phyloP scores from a whole-genome alignment of 2,888 invertebrate species.

The Odontocolon sp. region DNA sequence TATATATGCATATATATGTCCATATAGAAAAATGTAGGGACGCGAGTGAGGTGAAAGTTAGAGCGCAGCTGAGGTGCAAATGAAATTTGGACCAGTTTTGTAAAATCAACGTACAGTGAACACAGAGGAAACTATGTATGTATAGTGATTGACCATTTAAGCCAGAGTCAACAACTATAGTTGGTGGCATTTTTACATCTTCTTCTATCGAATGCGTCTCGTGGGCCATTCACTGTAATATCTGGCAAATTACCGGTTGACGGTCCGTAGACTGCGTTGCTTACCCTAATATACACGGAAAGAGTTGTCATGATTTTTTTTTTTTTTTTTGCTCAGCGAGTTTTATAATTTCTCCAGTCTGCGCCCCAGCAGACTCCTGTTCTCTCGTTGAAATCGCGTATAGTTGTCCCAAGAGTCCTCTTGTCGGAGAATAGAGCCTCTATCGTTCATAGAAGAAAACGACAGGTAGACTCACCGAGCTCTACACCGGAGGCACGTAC shows the following conservation, averaged over 20 bases:
- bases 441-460: conserved; percentile 1
- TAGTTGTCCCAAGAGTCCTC: conserved; percentile 38
- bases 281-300: too few relatives aligned
- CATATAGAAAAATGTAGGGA: neutral
- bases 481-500: neutral
- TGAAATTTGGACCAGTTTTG: conserved; percentile 3
- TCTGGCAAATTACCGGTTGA: too few relatives aligned
- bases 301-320: too few relatives aligned
- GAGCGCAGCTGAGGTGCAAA: too few relatives aligned
- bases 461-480: neutral
- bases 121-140: neutral
- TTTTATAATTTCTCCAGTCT: conserved; percentile 30
- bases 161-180: too few relatives aligned
- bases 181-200: too few relatives aligned
- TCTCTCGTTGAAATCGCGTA: conserved; percentile 42
- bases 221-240: too few relatives aligned
- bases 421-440: neutral
- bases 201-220: too few relatives aligned
- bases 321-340: too few relatives aligned
- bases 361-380: neutral
- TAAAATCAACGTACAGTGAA: neutral
- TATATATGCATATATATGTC: neutral
- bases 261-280: too few relatives aligned
- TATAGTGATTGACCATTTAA: too few relatives aligned
- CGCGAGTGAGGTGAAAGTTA: too few relatives aligned